These are phyloP conservation scores for Dolomedes plantarius DNA, from an alignment of 2,888 invertebrate species.

Conservation along the genomic window DNA sequence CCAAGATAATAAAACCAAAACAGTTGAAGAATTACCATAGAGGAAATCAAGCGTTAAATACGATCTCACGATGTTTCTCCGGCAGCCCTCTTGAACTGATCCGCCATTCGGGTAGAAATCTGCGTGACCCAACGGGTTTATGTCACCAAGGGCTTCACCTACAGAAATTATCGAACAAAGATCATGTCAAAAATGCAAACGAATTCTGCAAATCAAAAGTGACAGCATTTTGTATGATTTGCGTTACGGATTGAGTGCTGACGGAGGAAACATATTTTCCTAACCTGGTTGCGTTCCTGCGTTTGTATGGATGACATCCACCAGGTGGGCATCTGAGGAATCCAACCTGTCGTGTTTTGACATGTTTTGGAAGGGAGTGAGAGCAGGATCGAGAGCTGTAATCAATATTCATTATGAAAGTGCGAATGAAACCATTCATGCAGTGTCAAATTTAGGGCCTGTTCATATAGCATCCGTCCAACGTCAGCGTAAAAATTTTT, in stretches of 20 bases:
- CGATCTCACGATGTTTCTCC: constrained; percentile 39
- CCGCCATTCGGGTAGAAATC: constrained; percentile 68
- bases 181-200: neutral
- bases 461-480: too few relatives aligned
- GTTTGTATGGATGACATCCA: constrained; percentile 65
- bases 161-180: neutral
- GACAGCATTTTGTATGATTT: too few relatives aligned
- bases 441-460: too few relatives aligned
- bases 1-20: neutral
- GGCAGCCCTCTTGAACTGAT: constrained; percentile 33
- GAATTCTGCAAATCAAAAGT: too few relatives aligned
- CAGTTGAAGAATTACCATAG: constrained; percentile 47
- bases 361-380: constrained; percentile 49
- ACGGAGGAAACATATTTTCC: neutral
- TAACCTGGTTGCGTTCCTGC: constrained; percentile 51
- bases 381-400: constrained; percentile 56
- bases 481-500: too few relatives aligned
- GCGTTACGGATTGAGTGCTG: too few relatives aligned
- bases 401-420: too few relatives aligned
- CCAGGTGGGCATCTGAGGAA: constrained; percentile 41
- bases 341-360: constrained; percentile 39
- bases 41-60: constrained; percentile 52
- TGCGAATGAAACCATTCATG: too few relatives aligned
- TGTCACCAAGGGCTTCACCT: constrained; percentile 48
- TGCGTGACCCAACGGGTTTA: constrained; percentile 56